A percentile compares a stretch with the other conserved stretches of the same genome.
Conservation (phyloP, 2,888 invertebrate species). For the Drosophila gaucha region DNA sequence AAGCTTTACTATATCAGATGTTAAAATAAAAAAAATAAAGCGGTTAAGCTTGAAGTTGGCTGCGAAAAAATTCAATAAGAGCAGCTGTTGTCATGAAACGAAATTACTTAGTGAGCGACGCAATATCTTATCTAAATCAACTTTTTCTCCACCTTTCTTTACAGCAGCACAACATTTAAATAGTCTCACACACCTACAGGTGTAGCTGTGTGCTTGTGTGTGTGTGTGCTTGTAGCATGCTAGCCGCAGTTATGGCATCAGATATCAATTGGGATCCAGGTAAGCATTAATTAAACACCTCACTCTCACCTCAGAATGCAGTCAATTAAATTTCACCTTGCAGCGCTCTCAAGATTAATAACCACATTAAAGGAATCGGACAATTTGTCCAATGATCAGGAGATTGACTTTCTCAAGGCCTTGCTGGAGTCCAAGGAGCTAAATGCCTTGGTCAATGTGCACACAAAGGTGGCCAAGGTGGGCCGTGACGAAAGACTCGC, state of each 20-base stretch:
- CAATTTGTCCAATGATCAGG: conserved; percentile 91
- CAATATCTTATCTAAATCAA: neutral
- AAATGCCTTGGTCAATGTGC: conserved; percentile 95
- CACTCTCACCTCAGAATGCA: neutral
- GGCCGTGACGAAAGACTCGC: conserved; percentile 93
- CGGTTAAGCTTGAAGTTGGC: no score
- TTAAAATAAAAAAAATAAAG: no score
- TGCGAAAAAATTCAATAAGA: no score
- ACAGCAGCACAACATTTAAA: conserved; percentile 4
- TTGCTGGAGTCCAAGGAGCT: conserved; percentile 94
- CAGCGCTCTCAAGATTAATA: conserved; percentile 92
- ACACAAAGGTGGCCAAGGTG: conserved; percentile 94
- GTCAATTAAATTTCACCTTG: neutral
- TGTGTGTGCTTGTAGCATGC: conserved; percentile 74
- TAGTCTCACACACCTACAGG: conserved; percentile 1
- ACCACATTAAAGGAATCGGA: conserved; percentile 93
- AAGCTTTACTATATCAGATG: no score
- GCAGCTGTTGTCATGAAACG: no score
- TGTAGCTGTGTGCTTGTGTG: conserved; percentile 11
- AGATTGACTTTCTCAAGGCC: conserved; percentile 93
- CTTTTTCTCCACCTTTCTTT: neutral
- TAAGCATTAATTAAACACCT: conserved; percentile 44
- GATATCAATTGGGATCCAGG: conserved; percentile 85
- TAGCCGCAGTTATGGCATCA: conserved; percentile 85
- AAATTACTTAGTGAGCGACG: no score